Evolutionary conservation across 2,888 invertebrate species (phyloP).

Genomic region (Papilio protenor): DNA sequence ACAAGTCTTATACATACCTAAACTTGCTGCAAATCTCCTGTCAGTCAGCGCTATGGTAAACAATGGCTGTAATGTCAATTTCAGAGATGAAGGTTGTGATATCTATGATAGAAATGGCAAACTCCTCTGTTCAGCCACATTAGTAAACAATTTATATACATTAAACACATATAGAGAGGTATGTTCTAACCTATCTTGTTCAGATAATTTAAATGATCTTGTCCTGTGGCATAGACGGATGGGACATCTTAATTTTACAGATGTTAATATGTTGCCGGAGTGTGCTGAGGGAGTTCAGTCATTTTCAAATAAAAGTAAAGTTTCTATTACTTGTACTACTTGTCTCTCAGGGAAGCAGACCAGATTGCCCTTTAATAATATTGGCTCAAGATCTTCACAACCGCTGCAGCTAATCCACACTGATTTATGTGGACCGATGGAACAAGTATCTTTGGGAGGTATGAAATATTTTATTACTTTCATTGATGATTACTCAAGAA

Average conservation of each 20-base stretch:
- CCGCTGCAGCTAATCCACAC: slow-evolving; percentile 52
- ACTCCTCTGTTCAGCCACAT: background rate
- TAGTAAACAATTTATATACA: background rate
- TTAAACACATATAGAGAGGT: too few species aligned
- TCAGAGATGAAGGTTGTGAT: background rate
- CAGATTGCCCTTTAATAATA: too few species aligned
- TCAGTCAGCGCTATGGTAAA: slow-evolving; percentile 41
- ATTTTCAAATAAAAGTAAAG: slow-evolving; percentile 5
- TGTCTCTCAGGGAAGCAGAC: slow-evolving; percentile 21
- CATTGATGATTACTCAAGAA: slow-evolving; percentile 56
- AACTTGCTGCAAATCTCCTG: slow-evolving; percentile 19
- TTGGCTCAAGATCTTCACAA: background rate
- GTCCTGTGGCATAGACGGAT: slow-evolving; percentile 44
- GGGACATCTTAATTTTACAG: slow-evolving; percentile 42
- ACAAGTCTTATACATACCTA: slow-evolving; percentile 9
- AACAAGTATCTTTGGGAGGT: slow-evolving; percentile 55
- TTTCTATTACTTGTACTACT: slow-evolving; percentile 26
- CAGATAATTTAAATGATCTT: background rate
- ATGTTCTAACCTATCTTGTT: too few species aligned
- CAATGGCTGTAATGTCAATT: slow-evolving; percentile 30
- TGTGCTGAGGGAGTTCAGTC: slow-evolving; percentile 24
- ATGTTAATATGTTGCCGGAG: slow-evolving; percentile 40
- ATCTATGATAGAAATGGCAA: background rate
- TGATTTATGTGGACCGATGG: slow-evolving; percentile 63
- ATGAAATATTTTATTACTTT: slow-evolving; percentile 60